These are phyloP conservation scores for Toxotes chatareus DNA, from an alignment of 2,113 vertebrate genomes.

Conservation along the genomic window DNA sequence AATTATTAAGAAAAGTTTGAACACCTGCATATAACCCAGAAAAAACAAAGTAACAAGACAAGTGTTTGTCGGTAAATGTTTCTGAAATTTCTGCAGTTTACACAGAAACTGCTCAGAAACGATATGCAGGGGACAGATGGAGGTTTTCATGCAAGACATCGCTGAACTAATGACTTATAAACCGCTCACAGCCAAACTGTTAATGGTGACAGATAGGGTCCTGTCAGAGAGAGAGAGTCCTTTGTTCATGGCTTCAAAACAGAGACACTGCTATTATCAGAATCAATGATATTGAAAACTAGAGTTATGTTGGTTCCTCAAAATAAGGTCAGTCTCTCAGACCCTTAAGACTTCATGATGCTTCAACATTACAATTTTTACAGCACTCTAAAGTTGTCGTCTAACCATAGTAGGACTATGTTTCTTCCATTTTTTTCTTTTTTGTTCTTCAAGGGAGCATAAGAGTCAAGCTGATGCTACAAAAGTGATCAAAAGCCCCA, in stretches of 20 bases:
- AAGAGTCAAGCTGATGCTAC: conserved; percentile 29
- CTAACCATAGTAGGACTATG: not conserved
- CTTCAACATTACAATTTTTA: conserved; percentile 4
- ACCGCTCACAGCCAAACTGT: not conserved
- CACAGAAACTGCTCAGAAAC: not conserved
- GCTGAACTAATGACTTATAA: conserved; percentile 12
- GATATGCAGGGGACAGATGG: not conserved
- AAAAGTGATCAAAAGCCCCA: conserved; percentile 50
- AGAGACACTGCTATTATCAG: not conserved
- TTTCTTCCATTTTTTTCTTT: not conserved
- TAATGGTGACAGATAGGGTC: conserved; percentile 15
- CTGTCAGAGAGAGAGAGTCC: not conserved
- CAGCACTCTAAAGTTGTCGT: conserved; percentile 2
- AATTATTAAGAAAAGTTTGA: not conserved
- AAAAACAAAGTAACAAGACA: not conserved
- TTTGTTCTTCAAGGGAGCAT: conserved; percentile 6
- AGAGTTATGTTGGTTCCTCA: not conserved
- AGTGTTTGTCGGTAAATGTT: not conserved
- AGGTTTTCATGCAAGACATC: conserved; percentile 6
- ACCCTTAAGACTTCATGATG: not conserved
- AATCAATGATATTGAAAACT: conserved; percentile 12
- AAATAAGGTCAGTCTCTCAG: not conserved
- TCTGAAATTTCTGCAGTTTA: not conserved
- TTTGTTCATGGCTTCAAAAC: conserved; percentile 7
- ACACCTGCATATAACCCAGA: not conserved